phyloP scores from a whole-genome alignment of 2,797 vertebrate genomes.

The Myotis daubentonii region DNA sequence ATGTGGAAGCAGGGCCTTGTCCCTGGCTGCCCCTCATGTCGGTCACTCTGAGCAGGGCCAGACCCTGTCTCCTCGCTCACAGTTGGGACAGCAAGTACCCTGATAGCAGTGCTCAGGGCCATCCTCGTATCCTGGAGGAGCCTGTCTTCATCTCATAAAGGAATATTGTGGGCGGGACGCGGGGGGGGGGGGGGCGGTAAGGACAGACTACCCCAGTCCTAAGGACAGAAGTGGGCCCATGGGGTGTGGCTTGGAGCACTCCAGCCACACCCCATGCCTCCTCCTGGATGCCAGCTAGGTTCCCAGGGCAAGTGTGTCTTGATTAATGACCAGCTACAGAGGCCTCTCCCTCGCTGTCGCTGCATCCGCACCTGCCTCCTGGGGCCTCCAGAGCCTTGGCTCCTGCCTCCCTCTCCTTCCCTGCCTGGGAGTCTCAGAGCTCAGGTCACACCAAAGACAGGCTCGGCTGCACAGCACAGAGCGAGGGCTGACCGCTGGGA shows the following conservation, averaged over 20 bases:
- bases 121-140: no score
- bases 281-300: not conserved
- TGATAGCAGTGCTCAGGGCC: rapidly evolving
- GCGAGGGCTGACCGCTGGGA: constrained; percentile 94
- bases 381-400: constrained; percentile 70
- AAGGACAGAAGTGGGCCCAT: rapidly evolving
- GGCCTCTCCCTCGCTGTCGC: not conserved
- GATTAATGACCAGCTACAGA: constrained; percentile 72
- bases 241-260: rapidly evolving
- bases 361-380: not conserved
- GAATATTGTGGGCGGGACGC: rapidly evolving
- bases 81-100: rapidly evolving
- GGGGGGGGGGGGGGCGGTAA: no score
- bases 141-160: not conserved
- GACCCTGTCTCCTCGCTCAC: rapidly evolving
- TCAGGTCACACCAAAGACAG: constrained; percentile 91
- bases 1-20: rapidly evolving
- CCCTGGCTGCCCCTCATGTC: rapidly evolving
- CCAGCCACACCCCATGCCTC: rapidly evolving
- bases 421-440: constrained; percentile 69
- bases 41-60: not conserved
- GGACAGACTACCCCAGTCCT: no score
- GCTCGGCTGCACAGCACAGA: constrained; percentile 81
- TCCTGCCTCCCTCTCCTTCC: constrained; percentile 46
- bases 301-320: constrained; percentile 69